Evolutionary conservation across 2,888 invertebrate genomes (phyloP).

Genomic region (Phragmatobia fuliginosa): DNA sequence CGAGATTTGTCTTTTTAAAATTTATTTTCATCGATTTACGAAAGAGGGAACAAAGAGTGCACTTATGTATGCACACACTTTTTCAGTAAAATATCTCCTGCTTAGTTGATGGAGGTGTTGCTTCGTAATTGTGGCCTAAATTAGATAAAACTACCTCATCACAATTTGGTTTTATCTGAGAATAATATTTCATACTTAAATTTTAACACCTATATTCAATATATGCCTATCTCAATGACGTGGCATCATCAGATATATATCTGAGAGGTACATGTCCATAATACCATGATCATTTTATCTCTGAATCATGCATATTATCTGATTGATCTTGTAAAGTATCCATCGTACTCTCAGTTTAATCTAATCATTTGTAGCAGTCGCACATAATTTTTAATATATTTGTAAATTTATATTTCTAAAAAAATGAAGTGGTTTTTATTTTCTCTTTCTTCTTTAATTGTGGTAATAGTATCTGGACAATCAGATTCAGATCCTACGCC

Average conservation of each 20-base stretch:
- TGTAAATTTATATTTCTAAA: constrained; percentile 33
- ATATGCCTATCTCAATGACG: too few species aligned
- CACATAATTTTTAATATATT: constrained; percentile 44
- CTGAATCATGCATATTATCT: constrained; percentile 39
- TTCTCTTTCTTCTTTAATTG: constrained; percentile 44
- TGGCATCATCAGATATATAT: neutral
- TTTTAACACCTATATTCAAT: too few species aligned
- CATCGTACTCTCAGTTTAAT: constrained; percentile 39
- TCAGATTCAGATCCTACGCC: neutral
- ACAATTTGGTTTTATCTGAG: too few species aligned
- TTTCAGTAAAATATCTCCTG: too few species aligned
- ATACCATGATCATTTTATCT: constrained; percentile 23
- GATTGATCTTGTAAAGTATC: constrained; percentile 30
- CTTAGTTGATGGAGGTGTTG: too few species aligned
- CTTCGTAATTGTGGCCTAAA: too few species aligned
- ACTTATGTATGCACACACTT: too few species aligned
- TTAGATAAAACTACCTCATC: too few species aligned
- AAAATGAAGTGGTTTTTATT: constrained; percentile 60
- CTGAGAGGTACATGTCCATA: neutral
- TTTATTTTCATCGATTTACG: too few species aligned
- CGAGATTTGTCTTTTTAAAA: too few species aligned
- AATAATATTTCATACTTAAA: too few species aligned
- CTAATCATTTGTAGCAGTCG: constrained; percentile 38
- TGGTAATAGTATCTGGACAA: constrained; percentile 49
- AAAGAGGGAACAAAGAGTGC: too few species aligned